Evolutionary conservation across 2,113 vertebrate species (phyloP).

Genomic region (Lepus timidus): DNA sequence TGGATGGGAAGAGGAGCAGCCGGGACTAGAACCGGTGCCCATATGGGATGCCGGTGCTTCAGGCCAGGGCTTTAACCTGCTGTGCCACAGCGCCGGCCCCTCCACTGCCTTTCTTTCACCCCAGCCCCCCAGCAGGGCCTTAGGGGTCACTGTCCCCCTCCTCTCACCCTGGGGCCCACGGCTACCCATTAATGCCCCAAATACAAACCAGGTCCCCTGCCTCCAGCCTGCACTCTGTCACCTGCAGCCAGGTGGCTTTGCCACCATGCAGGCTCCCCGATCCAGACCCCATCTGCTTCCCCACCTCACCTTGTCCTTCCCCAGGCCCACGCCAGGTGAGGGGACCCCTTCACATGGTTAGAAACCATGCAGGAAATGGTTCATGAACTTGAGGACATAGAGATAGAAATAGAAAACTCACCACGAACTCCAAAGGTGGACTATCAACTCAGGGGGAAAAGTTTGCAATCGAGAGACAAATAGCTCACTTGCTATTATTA

Average conservation of each 20-base stretch:
- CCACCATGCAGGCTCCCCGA: accelerated
- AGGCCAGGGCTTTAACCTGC: too few species aligned
- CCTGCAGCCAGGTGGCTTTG: neutral
- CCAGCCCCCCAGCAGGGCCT: neutral
- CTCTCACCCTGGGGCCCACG: neutral
- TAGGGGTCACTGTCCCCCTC: neutral
- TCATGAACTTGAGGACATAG: neutral
- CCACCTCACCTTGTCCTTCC: neutral
- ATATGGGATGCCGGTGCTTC: too few species aligned
- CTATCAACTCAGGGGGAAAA: neutral
- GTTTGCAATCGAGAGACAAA: neutral
- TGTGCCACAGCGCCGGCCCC: too few species aligned
- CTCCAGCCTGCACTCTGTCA: accelerated
- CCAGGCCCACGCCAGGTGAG: too few species aligned
- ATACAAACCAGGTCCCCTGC: too few species aligned
- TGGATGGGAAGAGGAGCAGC: too few species aligned
- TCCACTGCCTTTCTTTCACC: accelerated
- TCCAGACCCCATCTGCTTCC: too few species aligned
- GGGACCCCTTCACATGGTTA: neutral
- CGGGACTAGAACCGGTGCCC: too few species aligned
- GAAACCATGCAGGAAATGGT: neutral
- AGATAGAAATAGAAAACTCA: neutral
- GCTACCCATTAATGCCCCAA: neutral
- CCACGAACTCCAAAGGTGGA: neutral
- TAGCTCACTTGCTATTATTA: neutral